Evolutionary conservation across 1,140 invertebrate genomes (phyloP).

Genomic region (Drosophila takahashii): DNA sequence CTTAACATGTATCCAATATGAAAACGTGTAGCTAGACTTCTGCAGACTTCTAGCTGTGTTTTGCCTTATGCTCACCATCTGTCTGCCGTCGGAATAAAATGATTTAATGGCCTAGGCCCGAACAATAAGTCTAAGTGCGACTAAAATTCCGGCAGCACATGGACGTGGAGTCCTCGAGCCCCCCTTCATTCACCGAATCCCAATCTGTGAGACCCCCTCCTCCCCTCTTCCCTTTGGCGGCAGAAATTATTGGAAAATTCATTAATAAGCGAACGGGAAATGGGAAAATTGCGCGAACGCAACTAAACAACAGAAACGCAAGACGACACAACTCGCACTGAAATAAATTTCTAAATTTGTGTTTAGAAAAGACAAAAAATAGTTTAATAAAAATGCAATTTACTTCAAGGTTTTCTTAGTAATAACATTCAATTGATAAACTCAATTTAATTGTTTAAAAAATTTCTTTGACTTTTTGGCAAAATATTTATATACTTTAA

Average conservation of each 20-base stretch:
- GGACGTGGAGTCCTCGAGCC: constrained; percentile 13
- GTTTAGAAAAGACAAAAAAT: too few species aligned
- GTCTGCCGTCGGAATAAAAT: constrained; percentile 41
- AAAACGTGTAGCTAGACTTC: neutral
- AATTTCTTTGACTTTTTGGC: too few species aligned
- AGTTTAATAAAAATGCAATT: too few species aligned
- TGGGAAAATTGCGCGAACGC: constrained; percentile 65
- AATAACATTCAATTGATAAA: neutral
- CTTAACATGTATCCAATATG: neutral
- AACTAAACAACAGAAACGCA: constrained; percentile 55
- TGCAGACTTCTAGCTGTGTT: neutral
- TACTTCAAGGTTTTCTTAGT: too few species aligned
- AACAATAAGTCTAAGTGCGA: constrained; percentile 68
- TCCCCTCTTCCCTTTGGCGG: constrained; percentile 7
- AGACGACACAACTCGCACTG: constrained; percentile 15
- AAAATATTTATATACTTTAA: too few species aligned
- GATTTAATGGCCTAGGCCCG: constrained; percentile 40
- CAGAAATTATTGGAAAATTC: constrained; percentile 75
- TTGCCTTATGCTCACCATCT: constrained; percentile 30
- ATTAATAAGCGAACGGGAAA: constrained; percentile 73
- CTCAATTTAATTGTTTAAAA: neutral
- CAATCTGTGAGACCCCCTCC: neutral
- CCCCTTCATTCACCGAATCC: neutral
- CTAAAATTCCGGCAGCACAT: constrained; percentile 46
- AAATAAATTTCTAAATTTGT: too few species aligned